Evolutionary conservation across 1,140 invertebrate species (phyloP).

Genomic region (Melanaphis sacchari): DNA sequence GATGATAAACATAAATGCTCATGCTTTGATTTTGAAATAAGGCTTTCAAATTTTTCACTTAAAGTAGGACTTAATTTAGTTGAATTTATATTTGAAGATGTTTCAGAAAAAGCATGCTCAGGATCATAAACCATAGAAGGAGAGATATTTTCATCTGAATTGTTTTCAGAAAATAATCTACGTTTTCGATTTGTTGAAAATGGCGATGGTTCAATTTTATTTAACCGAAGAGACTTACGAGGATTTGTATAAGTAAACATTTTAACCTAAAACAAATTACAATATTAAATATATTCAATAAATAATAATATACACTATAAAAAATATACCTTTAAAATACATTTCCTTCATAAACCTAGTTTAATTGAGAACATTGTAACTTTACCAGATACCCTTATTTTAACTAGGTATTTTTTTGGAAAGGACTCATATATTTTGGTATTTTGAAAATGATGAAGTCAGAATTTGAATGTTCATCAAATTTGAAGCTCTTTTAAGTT

Average conservation of each 20-base stretch:
- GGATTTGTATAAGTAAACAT: conserved; percentile 30
- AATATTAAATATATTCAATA: not conserved
- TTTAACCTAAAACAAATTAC: conserved; percentile 30
- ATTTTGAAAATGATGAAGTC: no score
- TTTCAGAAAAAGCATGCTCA: conserved; percentile 1
- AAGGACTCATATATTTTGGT: no score
- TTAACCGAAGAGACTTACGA: conserved; percentile 35
- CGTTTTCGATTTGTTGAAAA: conserved; percentile 20
- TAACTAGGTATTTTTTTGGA: no score
- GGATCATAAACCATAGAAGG: not conserved
- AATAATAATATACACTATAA: not conserved
- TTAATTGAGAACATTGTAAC: no score
- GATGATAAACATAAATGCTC: not conserved
- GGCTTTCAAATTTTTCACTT: conserved; percentile 46
- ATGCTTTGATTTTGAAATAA: conserved; percentile 36
- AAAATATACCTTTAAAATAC: not conserved
- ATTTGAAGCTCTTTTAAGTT: no score
- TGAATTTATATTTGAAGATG: not conserved
- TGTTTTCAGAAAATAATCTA: conserved; percentile 32
- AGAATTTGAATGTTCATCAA: no score
- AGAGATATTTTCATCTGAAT: conserved; percentile 44
- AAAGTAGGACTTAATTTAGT: conserved; percentile 43
- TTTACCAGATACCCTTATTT: no score
- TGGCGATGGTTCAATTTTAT: conserved; percentile 21
- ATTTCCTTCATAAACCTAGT: no score